phyloP scores from a whole-genome alignment of 2,113 vertebrate genomes.

The Synchiropus splendidus region DNA sequence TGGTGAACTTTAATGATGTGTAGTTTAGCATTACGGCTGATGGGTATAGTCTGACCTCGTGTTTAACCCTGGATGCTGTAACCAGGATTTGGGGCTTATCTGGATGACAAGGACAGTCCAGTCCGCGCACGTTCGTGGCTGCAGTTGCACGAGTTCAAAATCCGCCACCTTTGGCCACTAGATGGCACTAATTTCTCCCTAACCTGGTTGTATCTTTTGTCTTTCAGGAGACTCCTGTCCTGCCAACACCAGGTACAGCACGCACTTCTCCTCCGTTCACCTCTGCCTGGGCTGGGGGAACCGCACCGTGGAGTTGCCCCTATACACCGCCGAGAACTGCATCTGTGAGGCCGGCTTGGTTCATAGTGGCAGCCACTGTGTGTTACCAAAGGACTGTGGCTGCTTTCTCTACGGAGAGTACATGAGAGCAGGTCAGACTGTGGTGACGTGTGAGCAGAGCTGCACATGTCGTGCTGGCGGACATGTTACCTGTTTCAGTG shows the following conservation, averaged over 20 bases:
- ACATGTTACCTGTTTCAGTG: slow-evolving; percentile 10
- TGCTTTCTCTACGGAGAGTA: slow-evolving; percentile 22
- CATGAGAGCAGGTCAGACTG: slow-evolving; percentile 8
- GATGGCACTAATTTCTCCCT: slow-evolving; percentile 58
- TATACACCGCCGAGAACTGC: slow-evolving; percentile 19
- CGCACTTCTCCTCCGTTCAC: slow-evolving; percentile 15
- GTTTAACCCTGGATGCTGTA: no score
- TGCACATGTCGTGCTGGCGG: slow-evolving; percentile 33
- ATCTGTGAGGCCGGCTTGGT: slow-evolving; percentile 22
- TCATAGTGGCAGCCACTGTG: slow-evolving; percentile 16
- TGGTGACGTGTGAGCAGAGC: slow-evolving; percentile 3
- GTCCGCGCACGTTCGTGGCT: no score
- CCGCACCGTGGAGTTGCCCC: slow-evolving; percentile 10
- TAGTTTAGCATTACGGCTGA: no score
- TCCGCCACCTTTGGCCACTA: no score
- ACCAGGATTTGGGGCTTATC: no score
- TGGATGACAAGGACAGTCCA: no score
- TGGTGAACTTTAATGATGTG: no score
- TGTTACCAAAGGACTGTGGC: slow-evolving; percentile 23
- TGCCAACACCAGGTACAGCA: slow-evolving; percentile 17
- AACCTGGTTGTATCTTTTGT: slow-evolving; percentile 23
- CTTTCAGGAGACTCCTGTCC: slow-evolving; percentile 23
- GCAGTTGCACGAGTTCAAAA: no score
- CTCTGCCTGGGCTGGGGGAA: slow-evolving; percentile 21
- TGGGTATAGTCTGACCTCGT: no score